These are phyloP conservation scores for Drosophila kanapiae DNA, from an alignment of 1,140 invertebrate genomes.

Conservation along the genomic window DNA sequence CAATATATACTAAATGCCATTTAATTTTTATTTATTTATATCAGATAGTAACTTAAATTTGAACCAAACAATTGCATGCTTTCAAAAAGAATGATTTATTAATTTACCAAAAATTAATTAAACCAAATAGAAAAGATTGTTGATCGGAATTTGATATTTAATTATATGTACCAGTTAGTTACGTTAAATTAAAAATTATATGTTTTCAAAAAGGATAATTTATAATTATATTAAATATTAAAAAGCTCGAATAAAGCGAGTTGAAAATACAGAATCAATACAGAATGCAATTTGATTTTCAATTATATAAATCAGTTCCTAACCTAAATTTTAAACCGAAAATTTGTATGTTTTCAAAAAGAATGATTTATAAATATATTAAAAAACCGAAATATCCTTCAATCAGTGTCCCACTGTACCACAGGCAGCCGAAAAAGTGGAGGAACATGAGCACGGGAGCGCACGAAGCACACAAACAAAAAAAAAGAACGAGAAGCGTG, in stretches of 20 bases:
- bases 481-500: constrained; percentile 47
- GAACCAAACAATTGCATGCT: not conserved
- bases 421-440: constrained; percentile 57
- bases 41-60: not conserved
- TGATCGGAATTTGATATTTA: not conserved
- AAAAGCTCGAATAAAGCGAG: too few species aligned
- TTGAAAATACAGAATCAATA: too few species aligned
- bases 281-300: too few species aligned
- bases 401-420: constrained; percentile 39
- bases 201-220: too few species aligned
- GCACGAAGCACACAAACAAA: constrained; percentile 36
- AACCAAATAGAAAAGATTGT: too few species aligned
- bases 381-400: not conserved
- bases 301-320: not conserved
- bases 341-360: not conserved
- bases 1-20: too few species aligned
- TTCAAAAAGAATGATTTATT: too few species aligned
- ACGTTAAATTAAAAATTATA: too few species aligned
- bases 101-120: not conserved
- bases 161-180: not conserved
- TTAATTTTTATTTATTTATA: too few species aligned
- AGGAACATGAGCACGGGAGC: constrained; percentile 68
- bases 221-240: too few species aligned
- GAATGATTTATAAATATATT: not conserved
- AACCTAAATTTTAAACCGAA: not conserved